These are phyloP conservation scores for Solenopsis invicta DNA, from an alignment of 1,140 invertebrate species.

Conservation along the genomic window DNA sequence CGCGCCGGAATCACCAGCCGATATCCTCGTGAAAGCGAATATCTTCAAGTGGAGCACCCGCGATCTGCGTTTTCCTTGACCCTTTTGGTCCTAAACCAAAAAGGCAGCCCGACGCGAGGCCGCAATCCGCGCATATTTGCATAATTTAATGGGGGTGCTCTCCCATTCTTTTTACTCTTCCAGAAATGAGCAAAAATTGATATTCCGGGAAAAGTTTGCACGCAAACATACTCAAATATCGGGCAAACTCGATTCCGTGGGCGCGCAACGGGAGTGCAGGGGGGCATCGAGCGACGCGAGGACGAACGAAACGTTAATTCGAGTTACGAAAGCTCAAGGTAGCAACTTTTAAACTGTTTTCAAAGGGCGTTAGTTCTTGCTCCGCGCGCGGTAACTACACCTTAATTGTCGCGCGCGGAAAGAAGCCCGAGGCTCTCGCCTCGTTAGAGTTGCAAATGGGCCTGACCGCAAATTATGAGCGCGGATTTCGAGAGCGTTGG, in stretches of 20 bases:
- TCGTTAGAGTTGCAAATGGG: slow-evolving; percentile 71
- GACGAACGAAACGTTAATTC: slow-evolving; percentile 52
- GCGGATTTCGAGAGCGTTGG: slow-evolving; percentile 27
- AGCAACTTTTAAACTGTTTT: slow-evolving; percentile 37
- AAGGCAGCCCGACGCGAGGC: not conserved
- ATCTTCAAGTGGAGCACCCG: not conserved
- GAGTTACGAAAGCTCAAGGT: slow-evolving; percentile 31
- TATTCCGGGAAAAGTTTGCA: slow-evolving; percentile 55
- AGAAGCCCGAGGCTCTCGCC: slow-evolving; percentile 7
- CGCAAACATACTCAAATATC: slow-evolving; percentile 59
- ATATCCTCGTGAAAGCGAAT: slow-evolving; percentile 5
- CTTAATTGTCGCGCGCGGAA: slow-evolving; percentile 53
- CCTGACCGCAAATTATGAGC: slow-evolving; percentile 51
- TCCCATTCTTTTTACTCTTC: slow-evolving; percentile 37
- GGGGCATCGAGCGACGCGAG: slow-evolving; percentile 46
- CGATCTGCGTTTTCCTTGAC: slow-evolving; percentile 25
- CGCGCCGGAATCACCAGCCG: not conserved
- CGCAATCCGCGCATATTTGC: slow-evolving; percentile 49
- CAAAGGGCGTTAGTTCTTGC: slow-evolving; percentile 50
- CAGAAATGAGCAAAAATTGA: slow-evolving; percentile 59
- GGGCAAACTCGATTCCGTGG: slow-evolving; percentile 50
- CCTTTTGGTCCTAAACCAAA: slow-evolving; percentile 6
- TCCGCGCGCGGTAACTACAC: slow-evolving; percentile 38
- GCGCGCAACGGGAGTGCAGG: too few species aligned
- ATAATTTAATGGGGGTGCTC: slow-evolving; percentile 46